These are phyloP conservation scores for Protomyctophum bolini DNA, from an alignment of 2,113 vertebrate genomes.

Conservation along the genomic window DNA sequence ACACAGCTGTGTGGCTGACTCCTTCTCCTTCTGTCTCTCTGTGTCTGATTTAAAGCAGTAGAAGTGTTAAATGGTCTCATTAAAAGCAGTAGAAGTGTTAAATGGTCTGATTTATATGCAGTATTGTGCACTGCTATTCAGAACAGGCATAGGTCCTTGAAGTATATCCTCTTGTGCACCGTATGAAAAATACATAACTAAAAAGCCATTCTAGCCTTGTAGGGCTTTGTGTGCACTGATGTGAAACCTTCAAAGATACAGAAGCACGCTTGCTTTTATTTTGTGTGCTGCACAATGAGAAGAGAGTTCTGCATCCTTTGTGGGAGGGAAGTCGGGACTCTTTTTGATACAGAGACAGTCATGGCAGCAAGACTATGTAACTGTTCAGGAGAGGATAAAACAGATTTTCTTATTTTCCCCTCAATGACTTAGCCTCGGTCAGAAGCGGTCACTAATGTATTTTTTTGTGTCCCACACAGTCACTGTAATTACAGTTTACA, in stretches of 20 bases:
- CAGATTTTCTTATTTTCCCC: no score
- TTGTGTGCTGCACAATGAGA: background rate
- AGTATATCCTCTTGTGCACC: background rate
- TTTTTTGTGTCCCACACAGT: no score
- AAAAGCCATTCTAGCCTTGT: conserved; percentile 1
- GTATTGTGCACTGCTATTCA: conserved; percentile 13
- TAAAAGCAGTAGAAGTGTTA: no score
- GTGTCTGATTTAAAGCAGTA: no score
- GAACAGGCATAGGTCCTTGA: background rate
- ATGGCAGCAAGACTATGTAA: background rate
- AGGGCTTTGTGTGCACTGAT: background rate
- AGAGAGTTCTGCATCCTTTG: conserved; percentile 1
- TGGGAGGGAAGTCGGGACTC: background rate
- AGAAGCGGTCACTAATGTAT: no score
- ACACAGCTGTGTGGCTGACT: conserved; percentile 5
- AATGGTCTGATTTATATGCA: no score
- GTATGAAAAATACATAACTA: conserved; percentile 27
- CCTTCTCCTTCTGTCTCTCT: background rate
- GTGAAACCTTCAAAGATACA: background rate
- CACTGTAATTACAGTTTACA: no score
- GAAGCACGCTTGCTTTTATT: background rate
- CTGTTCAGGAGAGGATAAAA: no score
- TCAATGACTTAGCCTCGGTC: no score
- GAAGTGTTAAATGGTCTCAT: no score
- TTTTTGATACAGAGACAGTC: background rate